A percentile compares a stretch with the other conserved stretches of the same genome.
These are phyloP conservation scores for Acipenser transmontanus DNA, from an alignment of 2,797 vertebrate species.

Conservation along the genomic window DNA sequence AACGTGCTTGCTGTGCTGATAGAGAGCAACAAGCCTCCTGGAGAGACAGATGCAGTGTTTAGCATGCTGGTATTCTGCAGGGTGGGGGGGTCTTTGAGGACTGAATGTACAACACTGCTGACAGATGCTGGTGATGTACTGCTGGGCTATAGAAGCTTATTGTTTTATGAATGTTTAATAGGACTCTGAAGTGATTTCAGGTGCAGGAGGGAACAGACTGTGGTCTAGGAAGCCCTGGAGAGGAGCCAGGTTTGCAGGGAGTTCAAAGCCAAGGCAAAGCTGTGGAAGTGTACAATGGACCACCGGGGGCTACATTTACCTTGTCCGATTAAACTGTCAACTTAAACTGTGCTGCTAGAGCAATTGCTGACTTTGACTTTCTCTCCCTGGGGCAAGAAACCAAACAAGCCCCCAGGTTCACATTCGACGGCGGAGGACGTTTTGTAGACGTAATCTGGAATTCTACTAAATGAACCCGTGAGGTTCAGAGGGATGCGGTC, in stretches of 20 bases:
- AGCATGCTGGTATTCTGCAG: slow-evolving; percentile 13
- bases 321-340: not conserved
- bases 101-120: not conserved
- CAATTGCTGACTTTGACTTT: not conserved
- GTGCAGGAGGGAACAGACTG: slow-evolving; percentile 2
- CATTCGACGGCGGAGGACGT: not conserved
- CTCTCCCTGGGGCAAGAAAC: not conserved
- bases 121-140: slow-evolving; percentile 11
- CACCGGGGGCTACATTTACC: not conserved
- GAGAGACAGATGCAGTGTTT: slow-evolving; percentile 14
- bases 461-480: no score
- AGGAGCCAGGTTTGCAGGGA: not conserved
- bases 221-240: not conserved
- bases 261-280: no score
- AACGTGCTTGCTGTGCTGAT: no score
- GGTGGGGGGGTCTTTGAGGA: slow-evolving; percentile 13
- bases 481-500: no score
- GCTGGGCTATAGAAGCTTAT: slow-evolving; percentile 12
- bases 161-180: slow-evolving; percentile 21
- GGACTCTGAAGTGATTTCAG: slow-evolving; percentile 3
- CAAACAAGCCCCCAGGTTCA: not conserved
- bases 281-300: no score
- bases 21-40: slow-evolving; percentile 4
- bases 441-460: no score
- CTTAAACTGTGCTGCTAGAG: not conserved